A percentile compares a stretch with the other conserved stretches of the same genome.
Evolutionary conservation across 2,888 invertebrate species (phyloP).

Genomic region (Anaspis maculata): DNA sequence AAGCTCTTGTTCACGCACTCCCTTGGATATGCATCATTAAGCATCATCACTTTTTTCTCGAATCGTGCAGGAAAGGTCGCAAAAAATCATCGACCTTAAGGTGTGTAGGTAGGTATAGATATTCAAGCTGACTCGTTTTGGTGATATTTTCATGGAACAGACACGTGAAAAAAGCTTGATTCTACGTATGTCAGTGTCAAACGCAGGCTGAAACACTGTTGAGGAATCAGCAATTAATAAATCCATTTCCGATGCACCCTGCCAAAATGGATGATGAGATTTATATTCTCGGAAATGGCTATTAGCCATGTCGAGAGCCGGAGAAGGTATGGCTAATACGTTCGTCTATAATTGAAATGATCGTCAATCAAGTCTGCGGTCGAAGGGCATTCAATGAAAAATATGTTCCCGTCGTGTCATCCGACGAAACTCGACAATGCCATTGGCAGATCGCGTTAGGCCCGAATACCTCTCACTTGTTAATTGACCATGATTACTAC

Average conservation of each 20-base stretch:
- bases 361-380: slow-evolving; percentile 26
- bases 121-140: no score
- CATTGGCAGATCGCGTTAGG: slow-evolving; percentile 31
- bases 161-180: no score
- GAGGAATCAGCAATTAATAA: slow-evolving; percentile 14
- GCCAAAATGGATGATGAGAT: slow-evolving; percentile 9
- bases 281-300: slow-evolving; percentile 13
- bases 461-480: slow-evolving; percentile 33
- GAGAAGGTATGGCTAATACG: slow-evolving; percentile 9
- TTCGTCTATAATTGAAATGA: slow-evolving; percentile 14
- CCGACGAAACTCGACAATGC: slow-evolving; percentile 25
- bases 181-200: no score
- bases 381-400: slow-evolving; percentile 29
- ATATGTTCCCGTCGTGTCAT: slow-evolving; percentile 25
- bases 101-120: no score
- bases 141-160: no score
- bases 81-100: no score
- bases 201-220: no score
- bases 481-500: slow-evolving; percentile 37
- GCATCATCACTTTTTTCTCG: no score
- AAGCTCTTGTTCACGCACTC: no score
- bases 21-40: no score
- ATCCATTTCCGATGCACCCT: slow-evolving; percentile 21
- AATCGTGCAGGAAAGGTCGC: no score
- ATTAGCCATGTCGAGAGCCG: slow-evolving; percentile 9